Conservation (phyloP, 2,797 vertebrate species). For the Sciaenops ocellatus region DNA sequence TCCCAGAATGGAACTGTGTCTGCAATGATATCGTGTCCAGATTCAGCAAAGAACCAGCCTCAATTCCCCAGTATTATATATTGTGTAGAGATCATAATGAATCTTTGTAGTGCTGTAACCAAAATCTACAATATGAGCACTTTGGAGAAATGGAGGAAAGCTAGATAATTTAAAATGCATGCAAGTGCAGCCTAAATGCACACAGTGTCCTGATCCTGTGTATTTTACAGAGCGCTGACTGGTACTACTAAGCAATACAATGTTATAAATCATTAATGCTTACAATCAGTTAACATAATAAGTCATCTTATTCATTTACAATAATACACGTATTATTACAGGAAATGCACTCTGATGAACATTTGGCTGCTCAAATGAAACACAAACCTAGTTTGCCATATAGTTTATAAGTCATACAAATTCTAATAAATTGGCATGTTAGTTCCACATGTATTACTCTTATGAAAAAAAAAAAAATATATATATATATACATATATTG, state of each 20-base stretch:
- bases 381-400: background rate
- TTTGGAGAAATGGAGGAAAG: background rate
- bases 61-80: background rate
- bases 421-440: constrained; percentile 49
- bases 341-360: background rate
- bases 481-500: background rate
- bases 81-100: background rate
- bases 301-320: constrained; percentile 22
- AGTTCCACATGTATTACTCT: constrained; percentile 38
- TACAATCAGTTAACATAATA: background rate
- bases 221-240: background rate
- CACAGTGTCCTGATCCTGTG: background rate
- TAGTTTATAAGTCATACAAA: constrained; percentile 10
- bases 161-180: constrained; percentile 24
- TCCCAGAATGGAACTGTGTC: background rate
- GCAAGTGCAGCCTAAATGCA: constrained; percentile 26
- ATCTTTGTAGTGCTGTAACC: constrained; percentile 14
- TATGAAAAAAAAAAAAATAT: background rate
- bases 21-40: background rate
- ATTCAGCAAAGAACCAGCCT: constrained; percentile 23
- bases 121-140: constrained; percentile 15
- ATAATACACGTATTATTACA: background rate
- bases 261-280: constrained; percentile 6
- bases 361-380: constrained; percentile 13
- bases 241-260: constrained; percentile 44